Base-by-base conservation (phyloP, 2,113 vertebrate species). In the Psophia crepitans region DNA sequence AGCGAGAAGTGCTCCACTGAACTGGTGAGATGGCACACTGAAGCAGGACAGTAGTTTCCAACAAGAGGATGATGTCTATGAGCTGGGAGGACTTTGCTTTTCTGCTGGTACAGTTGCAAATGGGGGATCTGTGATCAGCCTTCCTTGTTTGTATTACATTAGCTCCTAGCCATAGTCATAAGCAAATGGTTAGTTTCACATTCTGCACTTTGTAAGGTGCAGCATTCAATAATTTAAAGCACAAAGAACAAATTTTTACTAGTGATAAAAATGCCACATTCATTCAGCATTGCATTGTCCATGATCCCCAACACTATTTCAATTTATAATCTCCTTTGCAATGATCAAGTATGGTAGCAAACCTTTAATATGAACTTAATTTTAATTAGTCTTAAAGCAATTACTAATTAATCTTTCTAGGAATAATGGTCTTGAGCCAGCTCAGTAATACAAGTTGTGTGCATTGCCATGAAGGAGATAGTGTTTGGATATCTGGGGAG, bases 301-400 rank as follows among this genome's bases (percentile, higher is more conserved):
- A 26, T 48, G 84, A 84, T 93, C 48, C 61, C 41, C 53, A 84
- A 54, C 32, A 46, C 63, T 79, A 60, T 84, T 93, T 91, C 83
- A 76, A 69, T 91, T 79, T 85, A 89, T 92, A 92, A 92, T 90
- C 79, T 94, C 69, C 73, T 94, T 97, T 93, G 57, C 53, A 95
- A 79, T 81, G 76, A 95, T 92, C 79, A 87, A 92, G 49, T 84
- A 54, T 49, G 57, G 65, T 89, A 95, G 90, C 53, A 53, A 95
- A 90, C 66, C 77, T 93, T 85, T 95, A 96, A 92, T 94, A 94
- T 95, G 66, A 66, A 94, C 91, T 95, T 96, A 90, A 95, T 95
- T 96, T 97, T 97, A 97, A 96, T 96, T 97, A 96, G 93, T 77
- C 83, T 96, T 96, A 92, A 96, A 96, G 48, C 86, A 97, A 93